These are phyloP conservation scores for Esox masquinongy DNA, from an alignment of 2,797 vertebrate species.

Conservation along the genomic window DNA sequence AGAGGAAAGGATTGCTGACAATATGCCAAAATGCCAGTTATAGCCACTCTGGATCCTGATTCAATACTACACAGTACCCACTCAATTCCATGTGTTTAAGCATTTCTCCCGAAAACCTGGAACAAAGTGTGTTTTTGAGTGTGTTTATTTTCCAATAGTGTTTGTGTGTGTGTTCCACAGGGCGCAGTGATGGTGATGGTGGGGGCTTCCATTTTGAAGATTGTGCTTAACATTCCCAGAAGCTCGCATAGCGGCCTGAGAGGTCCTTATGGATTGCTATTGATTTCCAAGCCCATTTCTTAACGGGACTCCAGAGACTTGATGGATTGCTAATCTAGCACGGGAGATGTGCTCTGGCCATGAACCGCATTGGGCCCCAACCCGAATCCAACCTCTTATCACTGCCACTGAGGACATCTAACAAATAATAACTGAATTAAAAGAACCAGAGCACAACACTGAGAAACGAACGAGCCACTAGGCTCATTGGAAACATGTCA, in stretches of 20 bases:
- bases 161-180: constrained; percentile 18
- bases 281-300: constrained; percentile 59
- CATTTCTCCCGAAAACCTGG: constrained; percentile 6
- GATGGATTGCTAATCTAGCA: constrained; percentile 67
- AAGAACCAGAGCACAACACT: constrained; percentile 41
- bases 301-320: constrained; percentile 58
- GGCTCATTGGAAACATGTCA: constrained; percentile 50
- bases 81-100: not conserved
- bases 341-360: constrained; percentile 61
- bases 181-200: constrained; percentile 1
- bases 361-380: constrained; percentile 52
- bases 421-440: constrained; percentile 66
- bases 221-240: constrained; percentile 62
- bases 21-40: constrained; percentile 3
- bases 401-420: constrained; percentile 42
- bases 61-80: not conserved
- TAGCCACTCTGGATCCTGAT: not conserved
- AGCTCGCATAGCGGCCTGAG: constrained; percentile 54
- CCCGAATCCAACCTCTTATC: constrained; percentile 24
- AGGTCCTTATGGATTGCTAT: constrained; percentile 63
- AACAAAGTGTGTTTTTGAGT: constrained; percentile 7
- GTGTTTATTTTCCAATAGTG: not conserved
- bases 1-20: not conserved
- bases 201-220: constrained; percentile 42
- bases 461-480: constrained; percentile 40